These are phyloP conservation scores for Caenorhabditis tropicalis DNA, from an alignment of 1,140 invertebrate genomes.

Conservation along the genomic window DNA sequence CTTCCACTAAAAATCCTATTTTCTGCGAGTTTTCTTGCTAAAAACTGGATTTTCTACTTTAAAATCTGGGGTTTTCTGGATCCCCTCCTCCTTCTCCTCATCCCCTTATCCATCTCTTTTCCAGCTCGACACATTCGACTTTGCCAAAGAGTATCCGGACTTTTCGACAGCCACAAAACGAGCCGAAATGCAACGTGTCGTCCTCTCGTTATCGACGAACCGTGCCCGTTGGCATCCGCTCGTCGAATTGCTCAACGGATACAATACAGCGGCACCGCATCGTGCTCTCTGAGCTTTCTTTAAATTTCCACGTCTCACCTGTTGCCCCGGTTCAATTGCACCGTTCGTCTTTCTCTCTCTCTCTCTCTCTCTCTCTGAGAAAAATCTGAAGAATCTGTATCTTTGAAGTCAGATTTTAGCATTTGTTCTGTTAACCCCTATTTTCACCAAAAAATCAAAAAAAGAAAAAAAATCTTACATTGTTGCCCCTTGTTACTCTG, in stretches of 20 bases:
- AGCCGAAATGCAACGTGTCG: conserved; percentile 50
- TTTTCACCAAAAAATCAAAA: conserved; percentile 33
- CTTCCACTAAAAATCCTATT: too few relatives aligned
- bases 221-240: conserved; percentile 45
- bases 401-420: neutral
- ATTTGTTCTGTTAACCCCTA: conserved; percentile 12
- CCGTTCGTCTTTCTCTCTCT: neutral
- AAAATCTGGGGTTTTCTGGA: too few relatives aligned
- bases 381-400: neutral
- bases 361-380: neutral
- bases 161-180: conserved; percentile 39
- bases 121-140: conserved; percentile 53
- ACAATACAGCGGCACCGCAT: conserved; percentile 24
- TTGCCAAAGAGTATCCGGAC: conserved; percentile 45
- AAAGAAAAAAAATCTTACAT: conserved; percentile 18
- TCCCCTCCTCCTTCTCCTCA: too few relatives aligned
- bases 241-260: conserved; percentile 29
- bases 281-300: conserved; percentile 9
- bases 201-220: conserved; percentile 52
- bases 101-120: too few relatives aligned
- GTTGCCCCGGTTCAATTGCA: neutral
- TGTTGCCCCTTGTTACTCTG: conserved; percentile 48
- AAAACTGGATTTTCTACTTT: too few relatives aligned
- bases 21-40: too few relatives aligned
- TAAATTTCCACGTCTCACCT: neutral